Conservation (phyloP, 2,797 vertebrate species). For the Simalia tracyae region DNA sequence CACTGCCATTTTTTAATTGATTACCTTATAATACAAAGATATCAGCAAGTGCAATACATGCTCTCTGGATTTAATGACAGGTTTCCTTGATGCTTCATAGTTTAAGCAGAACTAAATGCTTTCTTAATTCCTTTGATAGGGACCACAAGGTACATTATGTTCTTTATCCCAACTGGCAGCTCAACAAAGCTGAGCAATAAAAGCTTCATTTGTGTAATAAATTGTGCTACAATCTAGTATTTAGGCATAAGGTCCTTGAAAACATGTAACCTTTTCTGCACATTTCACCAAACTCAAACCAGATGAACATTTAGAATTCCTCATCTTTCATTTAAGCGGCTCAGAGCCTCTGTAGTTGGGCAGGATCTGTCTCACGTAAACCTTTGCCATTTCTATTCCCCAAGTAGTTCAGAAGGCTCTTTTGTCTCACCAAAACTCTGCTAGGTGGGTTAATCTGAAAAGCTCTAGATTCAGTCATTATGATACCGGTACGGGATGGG, state of each 20-base stretch:
- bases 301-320: conserved; percentile 76
- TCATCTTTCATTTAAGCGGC: conserved; percentile 61
- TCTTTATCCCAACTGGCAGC: conserved; percentile 75
- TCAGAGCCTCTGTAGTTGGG: conserved; percentile 51
- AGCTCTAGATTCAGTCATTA: neutral
- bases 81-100: conserved; percentile 56
- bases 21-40: conserved; percentile 46
- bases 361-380: conserved; percentile 35
- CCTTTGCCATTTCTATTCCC: neutral
- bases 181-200: conserved; percentile 78
- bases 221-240: conserved; percentile 76
- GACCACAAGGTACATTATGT: conserved; percentile 62
- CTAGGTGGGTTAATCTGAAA: neutral
- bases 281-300: conserved; percentile 77
- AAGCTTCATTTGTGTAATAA: conserved; percentile 77
- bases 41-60: conserved; percentile 46
- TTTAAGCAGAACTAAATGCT: conserved; percentile 72
- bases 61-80: conserved; percentile 72
- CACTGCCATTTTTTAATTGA: neutral
- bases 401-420: neutral
- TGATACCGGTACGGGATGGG: neutral
- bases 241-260: conserved; percentile 73
- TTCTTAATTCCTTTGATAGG: conserved; percentile 73
- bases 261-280: conserved; percentile 77
- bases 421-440: neutral